Evolutionary conservation across 2,113 vertebrate species (phyloP), one percentile per base, ranked within the genome.

Genomic region (Garra rufa): DNA sequence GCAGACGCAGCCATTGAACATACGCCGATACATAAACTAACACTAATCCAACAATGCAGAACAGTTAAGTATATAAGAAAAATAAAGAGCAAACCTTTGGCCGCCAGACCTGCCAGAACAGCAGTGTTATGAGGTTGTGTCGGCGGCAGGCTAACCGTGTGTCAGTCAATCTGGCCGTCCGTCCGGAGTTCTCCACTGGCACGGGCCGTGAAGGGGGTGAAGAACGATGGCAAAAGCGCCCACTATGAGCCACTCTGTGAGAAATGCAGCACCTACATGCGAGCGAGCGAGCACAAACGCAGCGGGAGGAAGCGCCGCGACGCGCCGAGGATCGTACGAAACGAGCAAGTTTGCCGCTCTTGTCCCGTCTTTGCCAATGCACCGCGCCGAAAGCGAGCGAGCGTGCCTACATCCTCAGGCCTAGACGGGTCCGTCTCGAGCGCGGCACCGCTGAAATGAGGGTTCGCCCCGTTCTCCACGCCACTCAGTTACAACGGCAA

Each of bases 371-470:
- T 50, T 50, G 34, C 73, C 48, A 80, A 48, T 78, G 76, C 80
- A 86, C 65, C 74, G 71, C 86, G 86, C 87, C 79, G 87, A 85
- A 63, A n/a, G 43, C 46, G 69, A n/a, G 43, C 46, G 57, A 61
- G 76, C 43, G 57, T 75, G 81, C 65, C 65, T 70, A 83, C 61
- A 69, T 85, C 70, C 75, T 80, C 43, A 65, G 92, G 88, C 90
- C 88, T 89, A 93, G 91, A 92, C 93, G 90, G 79, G 63, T 81
- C 48, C 52, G 92, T 90, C 92, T 44, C 57, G 74, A 76, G 82
- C 81, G 89, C 91, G 13, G 48, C 21, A 26, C 67, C 17, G 52
- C 69, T 26, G 26, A 83, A 63, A 83, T 1, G 19, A 38, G 71
- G 30, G 41, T 90, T 93, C 91, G 92, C 92, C 89, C 63, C 89